Base-by-base conservation (phyloP, 2,113 vertebrate genomes). In the Anser brachyrhynchus region DNA sequence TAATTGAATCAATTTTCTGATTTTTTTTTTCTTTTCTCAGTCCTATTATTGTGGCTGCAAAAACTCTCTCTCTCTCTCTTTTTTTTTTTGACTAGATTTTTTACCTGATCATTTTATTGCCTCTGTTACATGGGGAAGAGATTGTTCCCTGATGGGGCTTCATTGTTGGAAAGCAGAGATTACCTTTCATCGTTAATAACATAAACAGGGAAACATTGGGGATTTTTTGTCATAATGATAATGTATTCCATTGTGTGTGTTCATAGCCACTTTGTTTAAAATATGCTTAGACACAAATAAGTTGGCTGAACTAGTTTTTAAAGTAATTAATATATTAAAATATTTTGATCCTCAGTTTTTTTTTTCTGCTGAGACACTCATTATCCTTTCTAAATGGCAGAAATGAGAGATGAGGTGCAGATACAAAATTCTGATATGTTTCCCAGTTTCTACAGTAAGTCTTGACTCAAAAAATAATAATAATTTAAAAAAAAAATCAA, bases 271-370 rank as follows among this genome's bases (percentile, higher is more conserved):
- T 92, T 91, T 89, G 33, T 64, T 90, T 92, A 33, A 79, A 75
- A 62, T 85, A 43, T 33, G 22, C 16, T 90, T 93, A 51, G 82
- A 89, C 62, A 73, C 72, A 97, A 87, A 39, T 65, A 69, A 93
- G 9, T 93, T 94, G n/a, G 31, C 14, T 86, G 73, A 94, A 62
- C 15, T 69, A 37, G 5, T 93, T 89, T 76, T 92, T 72, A 3
- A 65, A 79, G 92, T 69, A 95, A 29, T 26, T 62, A 84, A 66
- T 75, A 58, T 31, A 71, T 44, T 78, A 9, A 20, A 77, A 1
- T 71, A 57, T 80, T 93, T 82, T 79, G 28, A 81, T 65, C 4
- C 3, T 76, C 76, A 5, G 7, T 31, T 92, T 95, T 95, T 39
- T 41, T 49, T 49, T 95, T 43, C 55, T 46, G 33, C 17, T 82